Conservation (phyloP, 2,113 vertebrate genomes). For the zebrafish (Danio rerio) region GRCz12tu NC_133192.1:53154001-53154500, state of each 20-base stretch:
- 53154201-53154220: conserved; percentile 64
- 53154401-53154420: not conserved
- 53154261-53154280: conserved; percentile 6
- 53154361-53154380: conserved; percentile 18
- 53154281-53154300: conserved; percentile 25
- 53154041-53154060: not conserved
- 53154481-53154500: not conserved
- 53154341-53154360: conserved; percentile 14
- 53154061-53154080: not conserved
- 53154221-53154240: not conserved
- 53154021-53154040: not conserved
- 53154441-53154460: not conserved
- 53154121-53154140: not conserved
- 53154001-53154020: not conserved
- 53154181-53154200: conserved; percentile 67
- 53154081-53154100: not conserved
- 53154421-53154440: conserved; percentile 11
- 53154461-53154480: not conserved
- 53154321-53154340: conserved; percentile 33
- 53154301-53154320: conserved; percentile 29
- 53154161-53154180: not conserved
- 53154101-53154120: not conserved
- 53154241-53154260: not conserved
- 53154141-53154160: conserved; percentile 24
- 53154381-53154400: conserved; percentile 8